Conservation (phyloP, 2,113 vertebrate species). For the Morone chrysops region DNA sequence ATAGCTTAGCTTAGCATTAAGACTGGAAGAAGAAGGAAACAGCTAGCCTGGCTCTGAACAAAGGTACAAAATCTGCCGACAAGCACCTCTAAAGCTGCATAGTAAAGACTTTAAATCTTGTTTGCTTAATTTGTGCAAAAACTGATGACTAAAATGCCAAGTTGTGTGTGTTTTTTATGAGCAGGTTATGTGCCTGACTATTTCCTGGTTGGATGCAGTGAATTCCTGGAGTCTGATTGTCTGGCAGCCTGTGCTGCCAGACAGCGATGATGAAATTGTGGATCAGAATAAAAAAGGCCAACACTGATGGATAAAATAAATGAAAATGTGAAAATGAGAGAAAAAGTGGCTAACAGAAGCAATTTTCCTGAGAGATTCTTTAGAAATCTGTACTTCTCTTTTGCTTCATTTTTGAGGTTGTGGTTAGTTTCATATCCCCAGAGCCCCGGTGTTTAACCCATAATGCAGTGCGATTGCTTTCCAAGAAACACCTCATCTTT, state of each 20-base stretch:
- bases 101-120: background rate
- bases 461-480: background rate
- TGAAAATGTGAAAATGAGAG: background rate
- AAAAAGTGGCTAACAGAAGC: too few relatives aligned
- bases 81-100: too few relatives aligned
- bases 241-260: background rate
- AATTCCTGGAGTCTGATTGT: background rate
- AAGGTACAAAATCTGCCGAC: background rate
- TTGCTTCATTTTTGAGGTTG: conserved; percentile 14
- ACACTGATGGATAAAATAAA: too few relatives aligned
- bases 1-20: background rate
- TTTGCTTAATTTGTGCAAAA: background rate
- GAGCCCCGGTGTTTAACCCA: too few relatives aligned
- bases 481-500: background rate
- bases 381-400: background rate
- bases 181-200: background rate
- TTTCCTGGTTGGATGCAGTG: background rate
- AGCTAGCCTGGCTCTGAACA: background rate
- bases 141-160: background rate
- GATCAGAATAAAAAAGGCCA: background rate
- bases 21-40: background rate
- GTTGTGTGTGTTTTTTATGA: background rate
- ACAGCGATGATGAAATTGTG: background rate
- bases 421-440: background rate
- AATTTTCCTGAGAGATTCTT: background rate